Base-by-base conservation (phyloP, 2,113 vertebrate genomes). In the Rhagologus leucostigma region DNA sequence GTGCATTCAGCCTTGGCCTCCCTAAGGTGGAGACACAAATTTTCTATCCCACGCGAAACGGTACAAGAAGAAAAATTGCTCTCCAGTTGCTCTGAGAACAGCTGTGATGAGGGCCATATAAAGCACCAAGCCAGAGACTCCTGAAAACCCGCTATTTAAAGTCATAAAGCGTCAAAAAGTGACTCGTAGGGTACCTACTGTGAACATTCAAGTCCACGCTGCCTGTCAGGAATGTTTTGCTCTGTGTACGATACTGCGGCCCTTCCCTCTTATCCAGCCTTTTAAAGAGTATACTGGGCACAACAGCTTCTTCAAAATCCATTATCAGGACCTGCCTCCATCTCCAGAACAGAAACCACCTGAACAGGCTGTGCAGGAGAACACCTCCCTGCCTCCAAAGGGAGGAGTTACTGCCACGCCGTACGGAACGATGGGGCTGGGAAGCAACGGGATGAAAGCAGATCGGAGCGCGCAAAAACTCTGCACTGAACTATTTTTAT, bases 121-220 rank as follows among this genome's bases (percentile, higher is more conserved):
- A 84, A 93, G 85, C 68, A 90, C 33, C 60, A 44, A 55, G 63
- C 15, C n/a, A 70, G 55, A 87, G 85, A 78, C 64, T 64, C 94
- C 52, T 68, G 60, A 20, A 77, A 84, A 94, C 46, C 14, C 47
- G 57, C 59, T 80, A 47, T 81, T 91, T 60, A 44, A 93, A 83
- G 71, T 80, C 16, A 23, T 13, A 21, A 73, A 91, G 35, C 16
- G 63, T 47, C 74, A 55, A 24, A 70, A 63, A 67, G 74, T 52
- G 14, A 88, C 89, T 86, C 56, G 71, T 27, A 77, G 82, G 30
- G 84, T 65, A 49, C 50, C 32, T 29, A 12, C 42, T 35, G 50
- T 12, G 75, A 65, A 62, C 71, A 29, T 13, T 35, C 39, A 64
- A 44, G 39, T 16, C 44, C 44, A 26, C 70, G 56, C 65, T 30